These are phyloP conservation scores for Steinernema scapterisci DNA, from an alignment of 2,888 invertebrate genomes.

Conservation along the genomic window DNA sequence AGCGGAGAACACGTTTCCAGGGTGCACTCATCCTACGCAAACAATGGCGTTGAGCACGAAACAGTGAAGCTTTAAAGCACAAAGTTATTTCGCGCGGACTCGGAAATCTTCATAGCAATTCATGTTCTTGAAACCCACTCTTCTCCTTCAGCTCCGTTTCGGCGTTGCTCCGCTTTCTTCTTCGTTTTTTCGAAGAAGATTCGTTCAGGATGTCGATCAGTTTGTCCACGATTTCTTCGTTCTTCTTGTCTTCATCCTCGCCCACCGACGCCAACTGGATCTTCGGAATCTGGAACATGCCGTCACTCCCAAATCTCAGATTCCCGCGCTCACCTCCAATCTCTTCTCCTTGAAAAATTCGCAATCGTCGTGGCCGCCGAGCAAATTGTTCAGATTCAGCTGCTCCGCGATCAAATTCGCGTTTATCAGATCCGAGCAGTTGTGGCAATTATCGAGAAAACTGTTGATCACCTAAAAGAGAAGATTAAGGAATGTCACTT, in stretches of 20 bases:
- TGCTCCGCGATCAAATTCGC: background rate
- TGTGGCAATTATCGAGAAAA: background rate
- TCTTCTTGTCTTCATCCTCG: background rate
- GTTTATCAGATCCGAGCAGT: background rate
- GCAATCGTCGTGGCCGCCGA: conserved; percentile 23
- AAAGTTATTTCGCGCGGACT: too few relatives aligned
- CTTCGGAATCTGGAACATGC: background rate
- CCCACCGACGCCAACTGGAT: background rate
- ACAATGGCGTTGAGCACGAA: too few relatives aligned
- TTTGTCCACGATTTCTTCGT: background rate
- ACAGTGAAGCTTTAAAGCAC: too few relatives aligned
- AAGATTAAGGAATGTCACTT: background rate
- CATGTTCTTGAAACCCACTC: background rate
- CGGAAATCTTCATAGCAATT: too few relatives aligned
- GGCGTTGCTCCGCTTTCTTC: background rate
- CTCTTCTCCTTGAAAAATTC: background rate
- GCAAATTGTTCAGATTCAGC: background rate
- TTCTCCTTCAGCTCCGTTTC: background rate
- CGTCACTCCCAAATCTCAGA: background rate
- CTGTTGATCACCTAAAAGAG: background rate
- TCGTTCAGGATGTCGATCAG: background rate
- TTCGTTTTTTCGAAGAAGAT: background rate
- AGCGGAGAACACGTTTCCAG: too few relatives aligned
- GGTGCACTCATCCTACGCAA: too few relatives aligned
- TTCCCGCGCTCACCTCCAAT: background rate